Percentiles rank a stretch among this genome's conserved stretches.
These are phyloP conservation scores for Gandaritis pyraliata DNA, from an alignment of 2,888 invertebrate species.

Conservation along the genomic window DNA sequence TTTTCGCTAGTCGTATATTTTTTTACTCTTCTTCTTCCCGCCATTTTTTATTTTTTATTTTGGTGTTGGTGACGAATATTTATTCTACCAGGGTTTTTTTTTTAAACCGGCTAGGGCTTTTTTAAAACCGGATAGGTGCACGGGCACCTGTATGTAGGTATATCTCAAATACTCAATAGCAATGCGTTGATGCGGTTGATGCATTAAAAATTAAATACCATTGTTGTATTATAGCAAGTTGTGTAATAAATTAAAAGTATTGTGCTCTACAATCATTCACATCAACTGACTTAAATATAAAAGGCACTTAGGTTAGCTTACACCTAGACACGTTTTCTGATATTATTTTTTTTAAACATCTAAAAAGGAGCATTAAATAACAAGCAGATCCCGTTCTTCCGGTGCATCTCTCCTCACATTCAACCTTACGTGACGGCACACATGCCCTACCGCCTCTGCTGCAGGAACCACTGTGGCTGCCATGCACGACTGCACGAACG, in stretches of 20 bases:
- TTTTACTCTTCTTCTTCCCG: not conserved
- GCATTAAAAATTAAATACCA: not conserved
- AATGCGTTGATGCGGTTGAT: not conserved
- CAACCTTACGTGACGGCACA: conserved; percentile 85
- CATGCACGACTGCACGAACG: conserved; percentile 82
- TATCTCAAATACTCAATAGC: not conserved
- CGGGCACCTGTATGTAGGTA: not conserved
- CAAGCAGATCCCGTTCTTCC: conserved; percentile 70
- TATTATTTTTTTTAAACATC: no score
- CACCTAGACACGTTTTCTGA: conserved; percentile 10
- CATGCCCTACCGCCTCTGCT: conserved; percentile 85
- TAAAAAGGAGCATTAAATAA: conserved; percentile 58
- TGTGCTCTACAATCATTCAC: conserved; percentile 17
- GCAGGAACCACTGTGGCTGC: conserved; percentile 86
- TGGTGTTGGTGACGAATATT: not conserved
- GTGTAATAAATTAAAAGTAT: conserved; percentile 13
- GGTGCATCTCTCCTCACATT: conserved; percentile 83
- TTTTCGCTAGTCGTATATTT: not conserved
- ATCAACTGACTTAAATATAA: conserved; percentile 16
- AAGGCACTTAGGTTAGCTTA: conserved; percentile 29
- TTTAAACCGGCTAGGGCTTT: not conserved
- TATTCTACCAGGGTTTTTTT: not conserved
- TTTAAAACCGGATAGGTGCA: not conserved
- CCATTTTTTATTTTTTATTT: not conserved
- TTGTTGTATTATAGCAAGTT: not conserved